Evolutionary conservation across 2,888 invertebrate genomes (phyloP), one percentile per base, ranked within the genome.

Genomic region (Nomada goodeniana): DNA sequence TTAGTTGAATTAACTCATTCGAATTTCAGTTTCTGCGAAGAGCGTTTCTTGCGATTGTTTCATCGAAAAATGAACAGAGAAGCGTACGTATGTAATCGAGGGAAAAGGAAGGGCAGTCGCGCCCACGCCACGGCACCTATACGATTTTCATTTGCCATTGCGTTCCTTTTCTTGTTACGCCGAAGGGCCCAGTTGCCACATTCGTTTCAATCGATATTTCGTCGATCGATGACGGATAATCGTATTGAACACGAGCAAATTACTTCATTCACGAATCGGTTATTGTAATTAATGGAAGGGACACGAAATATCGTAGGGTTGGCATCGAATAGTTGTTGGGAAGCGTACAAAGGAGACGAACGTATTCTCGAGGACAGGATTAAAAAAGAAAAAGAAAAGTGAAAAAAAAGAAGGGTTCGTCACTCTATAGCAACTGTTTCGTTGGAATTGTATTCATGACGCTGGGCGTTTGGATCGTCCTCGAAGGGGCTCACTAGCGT

Each of bases 381-480:
- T 36, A 36, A 36, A 36, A 7, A 36, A 7, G n/a, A 36, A 26
- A 26, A 44, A 1, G 2, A 10, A 47, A 57, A 20, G 23, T 1
- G 1, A 57, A 11, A 55, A 23, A 57, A 57, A 55, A 53, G n/a
- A 15, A 10, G 57, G 23, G 20, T 20, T 57, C 23, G 23, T 9
- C 13, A 74, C 74, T 50, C 67, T 64, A 60, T 59, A 76, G 73
- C 68, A 73, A 80, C 69, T 64, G 53, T 61, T 75, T 74, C 70
- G 64, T 53, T 76, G 64, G 65, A 53, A 5, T 64, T 61, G 70
- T 29, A 76, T 75, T 71, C 77, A 67, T 72, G 84, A 86, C 83
- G 91, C 90, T 89, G 91, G 90, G 86, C 90, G 90, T 90, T 72
- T 80, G 76, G 60, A 57, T 75, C 73, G 75, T 71, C 10, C 80